Percentiles rank a stretch among this genome's conserved stretches.
These are phyloP conservation scores for Scelioninae gen. 1 DNA, from an alignment of 2,888 invertebrate species.

Conservation along the genomic window DNA sequence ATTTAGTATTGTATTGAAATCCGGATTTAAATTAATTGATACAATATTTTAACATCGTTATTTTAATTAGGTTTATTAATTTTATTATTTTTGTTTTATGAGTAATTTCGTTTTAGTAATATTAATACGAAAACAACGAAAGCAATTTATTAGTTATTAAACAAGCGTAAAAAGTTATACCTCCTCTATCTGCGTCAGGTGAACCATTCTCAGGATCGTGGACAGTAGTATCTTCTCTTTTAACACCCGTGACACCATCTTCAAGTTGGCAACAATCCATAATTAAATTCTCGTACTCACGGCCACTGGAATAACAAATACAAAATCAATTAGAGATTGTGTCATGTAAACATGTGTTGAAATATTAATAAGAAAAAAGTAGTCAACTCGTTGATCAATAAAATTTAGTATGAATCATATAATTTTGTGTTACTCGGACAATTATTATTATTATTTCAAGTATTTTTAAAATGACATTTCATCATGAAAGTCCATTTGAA, in stretches of 20 bases:
- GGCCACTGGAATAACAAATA: slow-evolving; percentile 87
- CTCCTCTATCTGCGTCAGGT: slow-evolving; percentile 92
- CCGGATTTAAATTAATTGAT: too few relatives aligned
- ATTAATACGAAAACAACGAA: too few relatives aligned
- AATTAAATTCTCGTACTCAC: slow-evolving; percentile 95
- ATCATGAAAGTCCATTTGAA: too few relatives aligned
- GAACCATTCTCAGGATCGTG: slow-evolving; percentile 95
- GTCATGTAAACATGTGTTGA: slow-evolving; percentile 33
- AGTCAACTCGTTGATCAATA: slow-evolving; percentile 25
- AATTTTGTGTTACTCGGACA: not conserved
- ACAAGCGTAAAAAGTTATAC: slow-evolving; percentile 81
- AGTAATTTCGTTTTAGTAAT: too few relatives aligned
- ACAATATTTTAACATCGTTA: too few relatives aligned
- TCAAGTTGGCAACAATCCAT: slow-evolving; percentile 97
- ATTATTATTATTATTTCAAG: too few relatives aligned
- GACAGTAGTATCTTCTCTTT: slow-evolving; percentile 90
- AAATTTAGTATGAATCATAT: slow-evolving; percentile 12
- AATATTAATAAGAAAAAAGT: slow-evolving; percentile 49
- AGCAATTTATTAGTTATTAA: not conserved
- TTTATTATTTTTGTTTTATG: too few relatives aligned
- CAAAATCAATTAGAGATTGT: slow-evolving; percentile 46
- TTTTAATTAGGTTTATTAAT: too few relatives aligned
- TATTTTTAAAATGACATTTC: too few relatives aligned
- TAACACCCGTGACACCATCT: slow-evolving; percentile 91
- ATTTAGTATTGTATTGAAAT: too few relatives aligned